Evolutionary conservation across 2,797 vertebrate species (phyloP).

Genomic region (Discoglossus pictus): DNA sequence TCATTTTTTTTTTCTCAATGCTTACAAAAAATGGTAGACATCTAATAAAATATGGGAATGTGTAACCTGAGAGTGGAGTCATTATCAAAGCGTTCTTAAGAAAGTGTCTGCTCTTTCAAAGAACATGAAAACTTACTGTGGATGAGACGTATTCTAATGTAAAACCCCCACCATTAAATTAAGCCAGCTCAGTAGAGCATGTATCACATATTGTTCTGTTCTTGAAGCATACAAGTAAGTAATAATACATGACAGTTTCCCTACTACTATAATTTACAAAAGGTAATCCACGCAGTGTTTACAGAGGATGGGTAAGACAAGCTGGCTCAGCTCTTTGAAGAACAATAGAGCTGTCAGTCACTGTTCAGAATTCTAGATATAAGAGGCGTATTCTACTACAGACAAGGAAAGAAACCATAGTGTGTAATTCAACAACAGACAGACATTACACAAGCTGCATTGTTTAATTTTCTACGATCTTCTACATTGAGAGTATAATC

Average conservation of each 20-base stretch:
- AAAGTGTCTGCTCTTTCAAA: slow-evolving; percentile 27
- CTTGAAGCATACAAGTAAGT: slow-evolving; percentile 12
- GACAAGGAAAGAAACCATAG: slow-evolving; percentile 22
- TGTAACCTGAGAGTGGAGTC: slow-evolving; percentile 5
- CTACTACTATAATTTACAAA: not conserved
- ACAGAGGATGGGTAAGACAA: slow-evolving; percentile 25
- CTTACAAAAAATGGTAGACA: not conserved
- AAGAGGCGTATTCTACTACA: not conserved
- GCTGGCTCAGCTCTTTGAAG: slow-evolving; percentile 1
- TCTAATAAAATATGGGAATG: not conserved
- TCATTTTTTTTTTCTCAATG: not conserved
- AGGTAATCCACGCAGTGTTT: slow-evolving; percentile 31
- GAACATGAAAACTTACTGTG: slow-evolving; percentile 11
- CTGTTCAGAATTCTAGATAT: slow-evolving; percentile 14
- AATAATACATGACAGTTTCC: slow-evolving; percentile 21
- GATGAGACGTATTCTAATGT: not conserved
- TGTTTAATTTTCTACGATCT: slow-evolving; percentile 23
- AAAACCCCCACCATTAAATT: not conserved
- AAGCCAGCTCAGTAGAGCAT: not conserved
- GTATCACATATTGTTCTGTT: not conserved
- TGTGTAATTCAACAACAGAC: slow-evolving; percentile 43
- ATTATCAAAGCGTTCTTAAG: slow-evolving; percentile 10
- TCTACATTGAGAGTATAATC: not conserved
- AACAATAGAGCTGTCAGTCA: slow-evolving; percentile 44
- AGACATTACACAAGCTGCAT: slow-evolving; percentile 40